A percentile compares a stretch with the other conserved stretches of the same genome.
These are phyloP conservation scores for Varecia variegata DNA, from an alignment of 2,797 vertebrate genomes.

Conservation along the genomic window DNA sequence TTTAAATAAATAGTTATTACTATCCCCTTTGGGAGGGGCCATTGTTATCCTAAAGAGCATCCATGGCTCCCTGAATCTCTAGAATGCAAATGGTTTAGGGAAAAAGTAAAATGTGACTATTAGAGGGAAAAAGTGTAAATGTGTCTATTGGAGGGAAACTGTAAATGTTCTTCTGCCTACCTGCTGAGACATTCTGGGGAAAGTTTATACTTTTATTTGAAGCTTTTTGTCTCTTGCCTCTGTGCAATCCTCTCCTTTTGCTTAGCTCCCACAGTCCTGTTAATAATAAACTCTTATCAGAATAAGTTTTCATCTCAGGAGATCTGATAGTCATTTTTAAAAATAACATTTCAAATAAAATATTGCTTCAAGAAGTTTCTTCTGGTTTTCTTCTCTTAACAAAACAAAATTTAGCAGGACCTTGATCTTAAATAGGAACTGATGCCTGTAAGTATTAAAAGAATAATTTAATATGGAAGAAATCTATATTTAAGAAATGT, in stretches of 20 bases:
- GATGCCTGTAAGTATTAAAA: constrained; percentile 22
- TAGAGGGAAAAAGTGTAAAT: not conserved
- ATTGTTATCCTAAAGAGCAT: not conserved
- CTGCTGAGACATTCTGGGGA: not conserved
- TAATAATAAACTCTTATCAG: constrained; percentile 7
- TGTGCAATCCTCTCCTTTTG: not conserved
- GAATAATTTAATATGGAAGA: constrained; percentile 52
- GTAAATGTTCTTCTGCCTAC: not conserved
- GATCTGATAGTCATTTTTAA: not conserved
- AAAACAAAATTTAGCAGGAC: constrained; percentile 48
- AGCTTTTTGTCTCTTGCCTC: not conserved
- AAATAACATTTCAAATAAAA: constrained; percentile 55
- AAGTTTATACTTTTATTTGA: not conserved
- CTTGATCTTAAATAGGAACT: constrained; percentile 48
- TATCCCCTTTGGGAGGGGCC: not conserved
- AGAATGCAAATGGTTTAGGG: not conserved
- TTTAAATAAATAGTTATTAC: not conserved
- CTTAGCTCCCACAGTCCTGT: not conserved
- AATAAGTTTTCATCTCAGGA: constrained; percentile 44
- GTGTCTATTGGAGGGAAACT: not conserved
- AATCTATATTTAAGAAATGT: constrained; percentile 62
- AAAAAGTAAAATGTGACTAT: not conserved
- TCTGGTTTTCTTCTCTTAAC: constrained; percentile 48
- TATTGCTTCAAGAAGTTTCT: constrained; percentile 42
- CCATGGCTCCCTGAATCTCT: not conserved